These are phyloP conservation scores for Dermolepida albohirtum DNA, from an alignment of 2,888 invertebrate species.

Conservation along the genomic window DNA sequence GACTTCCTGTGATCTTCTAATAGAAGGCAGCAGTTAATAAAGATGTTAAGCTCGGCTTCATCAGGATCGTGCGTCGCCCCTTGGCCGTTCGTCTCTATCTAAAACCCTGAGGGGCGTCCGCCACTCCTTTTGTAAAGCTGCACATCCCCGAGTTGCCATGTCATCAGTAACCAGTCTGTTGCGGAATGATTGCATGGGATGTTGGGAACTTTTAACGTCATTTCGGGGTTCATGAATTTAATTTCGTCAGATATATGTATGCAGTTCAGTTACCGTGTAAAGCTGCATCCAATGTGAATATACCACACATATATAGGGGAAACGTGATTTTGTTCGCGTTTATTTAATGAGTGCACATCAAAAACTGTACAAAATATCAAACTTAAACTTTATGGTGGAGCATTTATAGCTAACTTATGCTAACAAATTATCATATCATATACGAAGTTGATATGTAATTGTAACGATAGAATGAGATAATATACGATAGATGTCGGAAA, in stretches of 20 bases:
- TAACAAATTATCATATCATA: too few species aligned
- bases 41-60: slow-evolving; percentile 56
- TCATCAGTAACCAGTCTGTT: slow-evolving; percentile 59
- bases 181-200: slow-evolving; percentile 56
- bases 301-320: too few species aligned
- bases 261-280: too few species aligned
- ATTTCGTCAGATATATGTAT: not conserved
- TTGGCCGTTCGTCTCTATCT: slow-evolving; percentile 44
- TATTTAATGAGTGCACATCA: too few species aligned
- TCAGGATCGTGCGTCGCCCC: slow-evolving; percentile 54
- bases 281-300: too few species aligned
- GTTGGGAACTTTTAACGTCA: slow-evolving; percentile 33
- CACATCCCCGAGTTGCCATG: slow-evolving; percentile 58
- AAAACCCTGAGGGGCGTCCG: slow-evolving; percentile 38
- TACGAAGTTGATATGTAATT: too few species aligned
- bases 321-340: too few species aligned
- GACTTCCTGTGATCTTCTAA: slow-evolving; percentile 18
- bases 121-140: slow-evolving; percentile 21
- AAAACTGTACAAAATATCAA: too few species aligned
- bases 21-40: slow-evolving; percentile 54
- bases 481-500: too few species aligned
- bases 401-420: too few species aligned
- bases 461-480: too few species aligned
- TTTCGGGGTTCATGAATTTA: slow-evolving; percentile 16
- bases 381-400: too few species aligned